Evolutionary conservation across 1,140 invertebrate species (phyloP).

Genomic region (Papilio helenus): DNA sequence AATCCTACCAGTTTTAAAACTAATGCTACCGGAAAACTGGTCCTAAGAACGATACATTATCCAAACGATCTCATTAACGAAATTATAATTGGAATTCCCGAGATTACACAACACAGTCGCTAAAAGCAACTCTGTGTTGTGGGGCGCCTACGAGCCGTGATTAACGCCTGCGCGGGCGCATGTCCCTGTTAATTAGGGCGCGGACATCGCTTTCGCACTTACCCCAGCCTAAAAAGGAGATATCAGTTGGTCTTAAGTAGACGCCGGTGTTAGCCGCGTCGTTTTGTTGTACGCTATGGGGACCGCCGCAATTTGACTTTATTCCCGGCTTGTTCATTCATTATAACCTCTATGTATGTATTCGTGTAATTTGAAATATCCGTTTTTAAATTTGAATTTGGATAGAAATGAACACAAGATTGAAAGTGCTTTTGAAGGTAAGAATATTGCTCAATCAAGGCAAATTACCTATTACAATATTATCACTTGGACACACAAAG

Average conservation of each 20-base stretch:
- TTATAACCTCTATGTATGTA: not conserved
- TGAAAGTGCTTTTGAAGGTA: not conserved
- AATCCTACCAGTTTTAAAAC: not conserved
- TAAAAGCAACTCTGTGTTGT: constrained; percentile 76
- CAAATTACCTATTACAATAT: no score
- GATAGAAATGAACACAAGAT: not conserved
- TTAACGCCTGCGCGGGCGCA: constrained; percentile 74
- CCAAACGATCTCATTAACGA: constrained; percentile 70
- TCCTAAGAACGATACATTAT: constrained; percentile 40
- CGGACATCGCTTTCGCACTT: constrained; percentile 72
- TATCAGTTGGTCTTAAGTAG: constrained; percentile 74
- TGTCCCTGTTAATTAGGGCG: constrained; percentile 76
- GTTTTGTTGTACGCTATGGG: constrained; percentile 51
- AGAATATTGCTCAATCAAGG: not conserved
- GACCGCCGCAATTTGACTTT: not conserved
- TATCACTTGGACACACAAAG: no score
- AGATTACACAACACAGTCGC: constrained; percentile 71
- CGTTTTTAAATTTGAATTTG: not conserved
- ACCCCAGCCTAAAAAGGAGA: constrained; percentile 71
- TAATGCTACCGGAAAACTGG: constrained; percentile 32
- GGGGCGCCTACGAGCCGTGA: constrained; percentile 66
- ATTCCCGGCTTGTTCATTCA: constrained; percentile 5
- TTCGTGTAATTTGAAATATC: not conserved
- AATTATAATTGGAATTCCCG: constrained; percentile 73
- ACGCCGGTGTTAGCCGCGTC: constrained; percentile 54